phyloP scores from a whole-genome alignment of 2,888 invertebrate genomes.

The Nomada hirtipes region DNA sequence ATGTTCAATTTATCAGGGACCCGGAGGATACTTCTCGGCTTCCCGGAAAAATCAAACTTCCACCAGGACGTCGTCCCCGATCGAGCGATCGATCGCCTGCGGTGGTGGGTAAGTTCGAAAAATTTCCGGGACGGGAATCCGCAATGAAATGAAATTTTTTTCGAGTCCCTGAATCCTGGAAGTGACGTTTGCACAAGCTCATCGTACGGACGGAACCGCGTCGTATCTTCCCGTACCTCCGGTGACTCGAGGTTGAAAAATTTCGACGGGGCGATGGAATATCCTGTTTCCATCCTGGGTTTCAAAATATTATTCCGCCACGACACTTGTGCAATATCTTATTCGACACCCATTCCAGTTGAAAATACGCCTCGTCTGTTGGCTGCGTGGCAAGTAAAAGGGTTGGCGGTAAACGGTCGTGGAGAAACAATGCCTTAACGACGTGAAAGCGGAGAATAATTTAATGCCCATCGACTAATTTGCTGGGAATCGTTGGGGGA shows the following conservation, averaged over 20 bases:
- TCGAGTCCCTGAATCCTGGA: background rate
- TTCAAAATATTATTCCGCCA: background rate
- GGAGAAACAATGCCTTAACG: background rate
- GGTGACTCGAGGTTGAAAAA: background rate
- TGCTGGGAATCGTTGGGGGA: constrained; percentile 3
- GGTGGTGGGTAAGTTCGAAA: background rate
- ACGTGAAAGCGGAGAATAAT: background rate
- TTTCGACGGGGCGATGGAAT: background rate
- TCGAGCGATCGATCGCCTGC: background rate
- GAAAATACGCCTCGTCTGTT: too few species aligned
- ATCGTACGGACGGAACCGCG: background rate
- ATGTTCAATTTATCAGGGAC: constrained; percentile 30
- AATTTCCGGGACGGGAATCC: background rate
- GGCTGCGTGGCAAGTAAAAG: background rate
- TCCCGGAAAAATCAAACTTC: constrained; percentile 17
- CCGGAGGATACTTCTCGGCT: background rate
- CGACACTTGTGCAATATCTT: too few species aligned
- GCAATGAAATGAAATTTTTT: constrained; percentile 15
- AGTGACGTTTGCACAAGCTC: background rate
- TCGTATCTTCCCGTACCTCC: too few species aligned
- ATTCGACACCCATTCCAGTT: too few species aligned
- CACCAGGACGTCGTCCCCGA: background rate
- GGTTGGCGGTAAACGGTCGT: background rate
- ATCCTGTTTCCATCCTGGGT: too few species aligned
- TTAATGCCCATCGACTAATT: constrained; percentile 21